These are phyloP conservation scores for Trichomycterus rosablanca DNA, from an alignment of 2,113 vertebrate genomes.

Conservation along the genomic window DNA sequence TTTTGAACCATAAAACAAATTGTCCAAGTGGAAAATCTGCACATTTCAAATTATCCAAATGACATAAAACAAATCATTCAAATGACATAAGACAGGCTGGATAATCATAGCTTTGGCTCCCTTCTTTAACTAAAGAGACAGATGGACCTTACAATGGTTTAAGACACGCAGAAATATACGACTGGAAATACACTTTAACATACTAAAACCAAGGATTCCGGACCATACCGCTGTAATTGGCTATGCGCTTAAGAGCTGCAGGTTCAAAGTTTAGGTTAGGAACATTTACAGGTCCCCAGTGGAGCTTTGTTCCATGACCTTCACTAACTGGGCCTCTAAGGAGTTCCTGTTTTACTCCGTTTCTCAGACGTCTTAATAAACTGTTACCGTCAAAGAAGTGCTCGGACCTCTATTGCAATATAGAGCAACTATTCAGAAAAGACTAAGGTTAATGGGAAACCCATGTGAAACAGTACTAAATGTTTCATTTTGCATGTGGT, in stretches of 20 bases:
- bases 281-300: constrained; percentile 23
- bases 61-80: too few relatives aligned
- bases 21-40: constrained; percentile 32
- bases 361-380: constrained; percentile 39
- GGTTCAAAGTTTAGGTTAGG: constrained; percentile 29
- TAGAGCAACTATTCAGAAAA: constrained; percentile 44
- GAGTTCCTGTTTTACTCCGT: constrained; percentile 27
- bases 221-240: constrained; percentile 21
- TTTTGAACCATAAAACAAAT: constrained; percentile 1
- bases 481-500: constrained; percentile 36
- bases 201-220: constrained; percentile 8
- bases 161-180: constrained; percentile 15
- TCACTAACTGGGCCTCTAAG: constrained; percentile 28
- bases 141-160: constrained; percentile 3
- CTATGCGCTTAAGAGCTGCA: constrained; percentile 6
- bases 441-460: constrained; percentile 43
- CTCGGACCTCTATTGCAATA: constrained; percentile 26
- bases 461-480: constrained; percentile 35
- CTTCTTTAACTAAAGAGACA: constrained; percentile 14
- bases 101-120: constrained; percentile 8
- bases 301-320: constrained; percentile 23
- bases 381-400: constrained; percentile 24
- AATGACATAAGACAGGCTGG: constrained; percentile 22
- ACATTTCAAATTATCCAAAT: too few relatives aligned
- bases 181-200: constrained; percentile 16